These are phyloP conservation scores for Nesidiocoris tenuis DNA, from an alignment of 2,888 invertebrate species.

Conservation along the genomic window DNA sequence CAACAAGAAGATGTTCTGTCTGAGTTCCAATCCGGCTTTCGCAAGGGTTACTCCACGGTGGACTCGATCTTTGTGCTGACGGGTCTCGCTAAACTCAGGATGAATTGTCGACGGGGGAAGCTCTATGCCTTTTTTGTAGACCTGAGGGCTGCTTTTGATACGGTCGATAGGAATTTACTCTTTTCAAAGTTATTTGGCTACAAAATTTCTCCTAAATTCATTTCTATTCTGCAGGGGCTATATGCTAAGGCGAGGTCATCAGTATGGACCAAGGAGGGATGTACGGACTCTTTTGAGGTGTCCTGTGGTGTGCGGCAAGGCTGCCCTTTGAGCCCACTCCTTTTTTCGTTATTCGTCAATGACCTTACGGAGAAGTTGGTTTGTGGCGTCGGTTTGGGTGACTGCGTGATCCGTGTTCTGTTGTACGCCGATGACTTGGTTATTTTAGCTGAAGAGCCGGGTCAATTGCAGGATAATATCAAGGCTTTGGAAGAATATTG, in stretches of 20 bases:
- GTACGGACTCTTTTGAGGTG: too few species aligned
- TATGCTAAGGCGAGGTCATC: neutral
- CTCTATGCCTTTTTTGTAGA: slow-evolving; percentile 3
- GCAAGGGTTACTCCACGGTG: slow-evolving; percentile 14
- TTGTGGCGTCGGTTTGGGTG: neutral
- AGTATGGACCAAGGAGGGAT: too few species aligned
- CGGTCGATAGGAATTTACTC: too few species aligned
- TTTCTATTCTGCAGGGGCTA: neutral
- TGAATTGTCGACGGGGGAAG: neutral
- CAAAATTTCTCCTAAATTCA: neutral
- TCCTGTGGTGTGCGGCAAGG: neutral
- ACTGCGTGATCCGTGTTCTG: neutral
- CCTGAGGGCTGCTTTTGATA: too few species aligned
- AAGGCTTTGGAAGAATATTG: neutral
- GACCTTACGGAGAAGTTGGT: neutral
- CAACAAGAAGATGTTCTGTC: neutral
- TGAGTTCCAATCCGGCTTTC: slow-evolving; percentile 10
- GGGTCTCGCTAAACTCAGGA: neutral
- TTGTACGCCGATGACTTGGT: slow-evolving; percentile 9
- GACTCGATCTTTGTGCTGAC: neutral
- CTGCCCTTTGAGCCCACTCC: neutral
- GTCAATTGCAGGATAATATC: neutral
- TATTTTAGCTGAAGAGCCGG: neutral
- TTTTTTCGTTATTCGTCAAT: neutral
- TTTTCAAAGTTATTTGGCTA: neutral